Conservation (phyloP, 1,140 invertebrate genomes). For the Rhyzopertha dominica region DNA sequence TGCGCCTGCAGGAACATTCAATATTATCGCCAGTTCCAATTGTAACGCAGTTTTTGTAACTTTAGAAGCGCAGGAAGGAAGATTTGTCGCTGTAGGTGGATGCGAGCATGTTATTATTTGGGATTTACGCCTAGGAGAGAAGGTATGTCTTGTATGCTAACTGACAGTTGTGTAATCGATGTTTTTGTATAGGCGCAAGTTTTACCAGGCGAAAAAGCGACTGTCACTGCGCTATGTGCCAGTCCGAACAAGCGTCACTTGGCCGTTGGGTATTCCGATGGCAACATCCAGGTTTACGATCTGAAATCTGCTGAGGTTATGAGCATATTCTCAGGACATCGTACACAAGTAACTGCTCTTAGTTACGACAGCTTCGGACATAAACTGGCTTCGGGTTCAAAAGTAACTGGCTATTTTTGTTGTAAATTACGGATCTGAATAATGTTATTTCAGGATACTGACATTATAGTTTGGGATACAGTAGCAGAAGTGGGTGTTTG, state of each 20-base stretch:
- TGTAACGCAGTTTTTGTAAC: slow-evolving; percentile 76
- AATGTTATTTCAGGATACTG: slow-evolving; percentile 66
- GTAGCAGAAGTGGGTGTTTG: slow-evolving; percentile 85
- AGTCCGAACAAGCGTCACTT: slow-evolving; percentile 70
- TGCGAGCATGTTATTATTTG: slow-evolving; percentile 92
- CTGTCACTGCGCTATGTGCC: slow-evolving; percentile 66
- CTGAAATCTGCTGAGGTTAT: slow-evolving; percentile 61
- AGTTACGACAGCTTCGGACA: slow-evolving; percentile 76
- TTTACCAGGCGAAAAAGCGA: slow-evolving; percentile 69
- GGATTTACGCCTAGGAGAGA: slow-evolving; percentile 87
- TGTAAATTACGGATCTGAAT: slow-evolving; percentile 9
- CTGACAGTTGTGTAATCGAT: slow-evolving; percentile 6
- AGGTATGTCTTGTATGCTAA: slow-evolving; percentile 53
- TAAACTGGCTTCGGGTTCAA: slow-evolving; percentile 79
- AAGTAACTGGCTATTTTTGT: slow-evolving; percentile 52
- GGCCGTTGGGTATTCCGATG: slow-evolving; percentile 90
- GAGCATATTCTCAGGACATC: slow-evolving; percentile 84
- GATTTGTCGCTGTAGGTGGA: slow-evolving; percentile 82
- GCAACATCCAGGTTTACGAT: slow-evolving; percentile 79
- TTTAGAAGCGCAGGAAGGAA: slow-evolving; percentile 67
- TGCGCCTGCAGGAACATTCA: slow-evolving; percentile 73
- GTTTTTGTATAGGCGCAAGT: slow-evolving; percentile 57
- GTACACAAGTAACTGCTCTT: slow-evolving; percentile 76
- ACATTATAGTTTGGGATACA: slow-evolving; percentile 93
- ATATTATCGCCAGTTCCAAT: slow-evolving; percentile 74